Conservation (phyloP, 1,140 invertebrate genomes). For the Aricia agestis region DNA sequence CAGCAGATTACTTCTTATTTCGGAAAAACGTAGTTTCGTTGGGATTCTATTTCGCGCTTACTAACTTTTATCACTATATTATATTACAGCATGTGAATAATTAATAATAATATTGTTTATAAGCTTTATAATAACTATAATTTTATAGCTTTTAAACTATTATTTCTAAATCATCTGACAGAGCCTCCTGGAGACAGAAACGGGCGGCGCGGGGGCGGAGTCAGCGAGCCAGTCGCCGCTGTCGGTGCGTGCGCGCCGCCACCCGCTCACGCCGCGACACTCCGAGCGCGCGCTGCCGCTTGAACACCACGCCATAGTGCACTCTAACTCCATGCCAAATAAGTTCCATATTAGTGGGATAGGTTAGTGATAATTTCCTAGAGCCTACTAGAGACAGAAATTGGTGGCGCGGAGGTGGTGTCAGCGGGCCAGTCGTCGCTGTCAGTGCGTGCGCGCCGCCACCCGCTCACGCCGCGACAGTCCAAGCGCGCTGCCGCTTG, state of each 20-base stretch:
- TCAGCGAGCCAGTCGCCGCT: conserved; percentile 86
- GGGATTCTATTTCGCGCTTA: no score
- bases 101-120: no score
- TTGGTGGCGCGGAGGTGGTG: conserved; percentile 83
- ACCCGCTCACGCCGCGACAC: conserved; percentile 86
- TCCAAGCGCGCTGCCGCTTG: conserved; percentile 81
- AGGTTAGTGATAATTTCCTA: conserved; percentile 68
- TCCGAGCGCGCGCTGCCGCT: conserved; percentile 82
- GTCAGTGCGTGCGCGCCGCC: conserved; percentile 83
- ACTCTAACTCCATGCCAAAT: conserved; percentile 66
- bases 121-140: no score
- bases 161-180: conserved; percentile 47
- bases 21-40: no score
- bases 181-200: conserved; percentile 88
- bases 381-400: conserved; percentile 85
- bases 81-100: no score
- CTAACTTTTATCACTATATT: no score
- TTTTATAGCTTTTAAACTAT: background rate
- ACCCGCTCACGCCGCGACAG: conserved; percentile 86
- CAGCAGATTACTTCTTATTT: no score
- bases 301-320: conserved; percentile 68
- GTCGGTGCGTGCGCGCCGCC: conserved; percentile 83
- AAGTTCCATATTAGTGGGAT: conserved; percentile 80
- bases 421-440: conserved; percentile 86
- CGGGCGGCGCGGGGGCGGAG: conserved; percentile 82